Percentiles rank a stretch among this genome's conserved stretches.
phyloP scores from a whole-genome alignment of 2,888 invertebrate species.

The Timandra comae region DNA sequence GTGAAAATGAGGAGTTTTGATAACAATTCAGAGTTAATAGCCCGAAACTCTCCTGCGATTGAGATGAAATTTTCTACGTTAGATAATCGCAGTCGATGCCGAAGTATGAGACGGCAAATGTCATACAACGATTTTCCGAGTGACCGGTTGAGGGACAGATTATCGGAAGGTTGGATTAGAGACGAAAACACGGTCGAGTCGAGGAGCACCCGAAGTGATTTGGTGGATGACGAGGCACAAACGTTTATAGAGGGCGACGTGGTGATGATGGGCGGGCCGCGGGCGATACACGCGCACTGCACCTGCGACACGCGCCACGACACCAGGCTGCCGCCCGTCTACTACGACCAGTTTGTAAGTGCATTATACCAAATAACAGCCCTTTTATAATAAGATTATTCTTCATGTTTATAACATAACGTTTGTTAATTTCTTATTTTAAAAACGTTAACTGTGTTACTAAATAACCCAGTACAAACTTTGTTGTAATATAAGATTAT shows the following conservation, averaged over 20 bases:
- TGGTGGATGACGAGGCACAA: slow-evolving; percentile 53
- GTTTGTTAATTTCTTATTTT: no score
- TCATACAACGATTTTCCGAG: slow-evolving; percentile 71
- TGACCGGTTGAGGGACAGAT: slow-evolving; percentile 58
- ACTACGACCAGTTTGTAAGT: slow-evolving; percentile 68
- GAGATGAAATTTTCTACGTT: slow-evolving; percentile 67
- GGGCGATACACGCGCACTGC: slow-evolving; percentile 50
- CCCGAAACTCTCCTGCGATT: slow-evolving; percentile 47
- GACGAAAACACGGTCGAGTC: slow-evolving; percentile 51
- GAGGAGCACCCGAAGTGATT: slow-evolving; percentile 50
- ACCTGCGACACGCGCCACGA: slow-evolving; percentile 54
- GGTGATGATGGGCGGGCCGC: slow-evolving; percentile 42
- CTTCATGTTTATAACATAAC: no score
- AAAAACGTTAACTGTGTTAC: no score
- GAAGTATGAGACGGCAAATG: slow-evolving; percentile 67
- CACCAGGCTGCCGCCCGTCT: slow-evolving; percentile 56
- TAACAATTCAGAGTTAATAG: slow-evolving; percentile 53
- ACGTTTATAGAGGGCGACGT: slow-evolving; percentile 58
- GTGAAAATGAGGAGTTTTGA: slow-evolving; percentile 64
- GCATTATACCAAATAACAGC: no score
- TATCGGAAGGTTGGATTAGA: slow-evolving; percentile 51
- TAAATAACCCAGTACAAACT: no score
- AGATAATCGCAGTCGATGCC: slow-evolving; percentile 67
- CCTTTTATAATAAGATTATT: no score
- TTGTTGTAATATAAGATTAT: no score